These are phyloP conservation scores for Nothura maculosa DNA, from an alignment of 2,797 vertebrate species.

Conservation along the genomic window DNA sequence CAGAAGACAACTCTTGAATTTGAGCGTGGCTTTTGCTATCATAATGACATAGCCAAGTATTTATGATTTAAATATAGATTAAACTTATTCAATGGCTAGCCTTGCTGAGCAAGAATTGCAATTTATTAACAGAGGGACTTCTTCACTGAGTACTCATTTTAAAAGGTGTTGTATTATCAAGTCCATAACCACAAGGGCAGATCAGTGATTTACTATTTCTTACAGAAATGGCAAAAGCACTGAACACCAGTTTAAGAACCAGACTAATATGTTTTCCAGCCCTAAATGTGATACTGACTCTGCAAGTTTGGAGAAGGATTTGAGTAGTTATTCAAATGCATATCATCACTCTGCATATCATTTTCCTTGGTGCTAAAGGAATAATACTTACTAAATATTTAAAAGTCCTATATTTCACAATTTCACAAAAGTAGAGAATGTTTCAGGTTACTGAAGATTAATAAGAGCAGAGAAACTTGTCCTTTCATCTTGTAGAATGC, in stretches of 20 bases:
- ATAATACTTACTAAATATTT: neutral
- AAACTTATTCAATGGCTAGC: neutral
- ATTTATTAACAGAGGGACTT: neutral
- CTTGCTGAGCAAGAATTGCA: neutral
- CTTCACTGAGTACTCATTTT: neutral
- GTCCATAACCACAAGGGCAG: conserved; percentile 1
- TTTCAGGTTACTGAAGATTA: conserved; percentile 6
- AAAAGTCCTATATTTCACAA: neutral
- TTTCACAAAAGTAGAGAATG: conserved; percentile 15
- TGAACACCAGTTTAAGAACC: neutral
- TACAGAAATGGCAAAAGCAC: neutral
- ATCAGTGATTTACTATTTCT: neutral
- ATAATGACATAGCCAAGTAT: neutral
- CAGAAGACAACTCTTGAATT: neutral
- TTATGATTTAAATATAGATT: neutral
- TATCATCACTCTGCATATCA: neutral
- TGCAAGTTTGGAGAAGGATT: neutral
- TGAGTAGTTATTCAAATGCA: conserved; percentile 13
- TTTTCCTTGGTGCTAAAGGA: conserved; percentile 4
- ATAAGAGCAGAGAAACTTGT: neutral
- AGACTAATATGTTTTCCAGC: neutral
- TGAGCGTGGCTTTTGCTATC: neutral
- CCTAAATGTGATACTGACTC: neutral
- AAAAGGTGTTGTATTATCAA: neutral
- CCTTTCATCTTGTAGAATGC: neutral